These are phyloP conservation scores for Macroramphosus scolopax DNA, from an alignment of 2,797 vertebrate genomes.

Conservation along the genomic window DNA sequence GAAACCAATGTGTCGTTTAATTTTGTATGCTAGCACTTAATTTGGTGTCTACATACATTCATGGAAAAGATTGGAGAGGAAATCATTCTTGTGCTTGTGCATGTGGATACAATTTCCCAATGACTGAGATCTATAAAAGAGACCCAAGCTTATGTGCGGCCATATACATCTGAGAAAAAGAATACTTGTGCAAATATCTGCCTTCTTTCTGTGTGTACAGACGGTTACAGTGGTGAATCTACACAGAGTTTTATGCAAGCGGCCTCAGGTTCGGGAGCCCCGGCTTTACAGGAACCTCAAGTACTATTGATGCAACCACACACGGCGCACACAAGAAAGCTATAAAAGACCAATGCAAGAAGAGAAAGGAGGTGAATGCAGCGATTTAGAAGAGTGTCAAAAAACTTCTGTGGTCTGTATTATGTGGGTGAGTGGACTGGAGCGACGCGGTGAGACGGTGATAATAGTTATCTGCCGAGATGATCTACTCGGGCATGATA, in stretches of 20 bases:
- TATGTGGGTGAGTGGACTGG: constrained; percentile 73
- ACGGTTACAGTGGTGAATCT: too few species aligned
- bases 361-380: constrained; percentile 62
- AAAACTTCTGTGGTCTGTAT: constrained; percentile 73
- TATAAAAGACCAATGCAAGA: constrained; percentile 51
- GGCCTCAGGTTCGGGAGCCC: constrained; percentile 1
- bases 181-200: too few species aligned
- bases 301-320: constrained; percentile 41
- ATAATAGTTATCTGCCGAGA: constrained; percentile 79
- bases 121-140: too few species aligned
- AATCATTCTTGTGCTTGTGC: too few species aligned
- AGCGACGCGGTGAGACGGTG: constrained; percentile 67
- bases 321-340: constrained; percentile 39
- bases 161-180: too few species aligned
- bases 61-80: too few species aligned
- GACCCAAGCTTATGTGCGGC: too few species aligned
- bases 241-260: constrained; percentile 6
- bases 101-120: too few species aligned
- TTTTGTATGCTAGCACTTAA: too few species aligned
- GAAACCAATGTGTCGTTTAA: too few species aligned
- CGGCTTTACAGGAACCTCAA: constrained; percentile 29
- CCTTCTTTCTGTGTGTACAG: too few species aligned
- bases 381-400: constrained; percentile 67
- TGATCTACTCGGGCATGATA: constrained; percentile 79
- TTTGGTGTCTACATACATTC: too few species aligned